A percentile compares a stretch with the other conserved stretches of the same genome.
Evolutionary conservation across 1,140 invertebrate species (phyloP).

Genomic region (Drosophila insularis): DNA sequence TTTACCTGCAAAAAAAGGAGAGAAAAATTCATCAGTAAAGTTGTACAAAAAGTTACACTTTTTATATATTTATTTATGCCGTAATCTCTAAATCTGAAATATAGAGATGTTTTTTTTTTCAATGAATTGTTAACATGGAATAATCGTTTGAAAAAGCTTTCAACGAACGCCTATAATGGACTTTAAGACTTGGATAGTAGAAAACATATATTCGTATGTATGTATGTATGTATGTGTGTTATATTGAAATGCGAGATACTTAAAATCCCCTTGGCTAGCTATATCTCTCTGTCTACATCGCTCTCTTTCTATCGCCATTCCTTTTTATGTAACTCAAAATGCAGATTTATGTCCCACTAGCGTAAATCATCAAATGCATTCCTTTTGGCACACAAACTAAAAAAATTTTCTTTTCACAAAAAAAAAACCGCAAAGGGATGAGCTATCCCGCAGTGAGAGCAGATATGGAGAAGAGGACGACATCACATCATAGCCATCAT

Average conservation of each 20-base stretch:
- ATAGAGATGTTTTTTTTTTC: too few relatives aligned
- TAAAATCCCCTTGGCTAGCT: neutral
- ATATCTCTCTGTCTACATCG: neutral
- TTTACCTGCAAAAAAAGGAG: conserved; percentile 45
- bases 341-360: conserved; percentile 57
- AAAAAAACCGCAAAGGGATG: conserved; percentile 39
- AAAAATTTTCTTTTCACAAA: conserved; percentile 51
- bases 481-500: conserved; percentile 26
- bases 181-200: too few relatives aligned
- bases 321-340: conserved; percentile 33
- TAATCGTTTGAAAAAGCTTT: neutral
- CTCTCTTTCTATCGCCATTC: neutral
- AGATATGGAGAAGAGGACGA: conserved; percentile 3
- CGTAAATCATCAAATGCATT: conserved; percentile 59
- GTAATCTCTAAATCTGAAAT: too few relatives aligned
- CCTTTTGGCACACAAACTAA: conserved; percentile 32
- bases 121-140: too few relatives aligned
- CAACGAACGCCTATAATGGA: too few relatives aligned
- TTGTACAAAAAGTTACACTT: neutral
- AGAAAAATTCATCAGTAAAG: neutral
- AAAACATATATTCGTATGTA: neutral
- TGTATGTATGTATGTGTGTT: too few relatives aligned
- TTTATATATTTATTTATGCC: too few relatives aligned
- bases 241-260: neutral
- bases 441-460: conserved; percentile 2